A percentile compares a stretch with the other conserved stretches of the same genome.
phyloP scores from a whole-genome alignment of 2,797 vertebrate genomes.

The Setipinna tenuifilis region DNA sequence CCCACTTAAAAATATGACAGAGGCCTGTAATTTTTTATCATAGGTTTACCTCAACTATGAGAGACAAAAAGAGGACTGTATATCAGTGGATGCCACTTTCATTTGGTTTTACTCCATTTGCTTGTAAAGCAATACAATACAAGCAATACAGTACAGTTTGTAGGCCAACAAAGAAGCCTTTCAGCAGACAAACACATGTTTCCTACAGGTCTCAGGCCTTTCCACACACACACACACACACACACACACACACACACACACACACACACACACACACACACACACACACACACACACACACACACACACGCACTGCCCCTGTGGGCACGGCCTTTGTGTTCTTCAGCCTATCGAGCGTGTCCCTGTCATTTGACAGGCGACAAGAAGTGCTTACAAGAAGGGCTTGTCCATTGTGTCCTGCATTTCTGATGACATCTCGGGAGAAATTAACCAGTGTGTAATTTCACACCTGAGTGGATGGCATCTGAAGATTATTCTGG shows the following conservation, averaged over 20 bases:
- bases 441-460: slow-evolving; percentile 59
- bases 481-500: slow-evolving; percentile 56
- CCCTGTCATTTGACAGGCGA: slow-evolving; percentile 50
- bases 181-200: not conserved
- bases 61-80: no score
- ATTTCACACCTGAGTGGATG: slow-evolving; percentile 65
- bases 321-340: not conserved
- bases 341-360: slow-evolving; percentile 37
- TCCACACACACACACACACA: no score
- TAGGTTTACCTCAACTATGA: no score
- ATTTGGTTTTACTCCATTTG: not conserved
- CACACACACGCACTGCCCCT: not conserved
- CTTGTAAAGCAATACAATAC: no score
- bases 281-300: no score
- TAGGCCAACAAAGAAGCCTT: not conserved
- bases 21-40: no score
- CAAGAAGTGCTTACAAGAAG: not conserved
- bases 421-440: slow-evolving; percentile 64
- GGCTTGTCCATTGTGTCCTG: not conserved
- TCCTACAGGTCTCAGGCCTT: not conserved
- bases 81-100: no score
- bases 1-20: no score
- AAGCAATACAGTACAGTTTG: not conserved
- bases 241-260: no score
- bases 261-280: no score